A percentile compares a stretch with the other conserved stretches of the same genome.
Evolutionary conservation across 2,888 invertebrate genomes (phyloP).

Genomic region (Steinernema scapterisci): DNA sequence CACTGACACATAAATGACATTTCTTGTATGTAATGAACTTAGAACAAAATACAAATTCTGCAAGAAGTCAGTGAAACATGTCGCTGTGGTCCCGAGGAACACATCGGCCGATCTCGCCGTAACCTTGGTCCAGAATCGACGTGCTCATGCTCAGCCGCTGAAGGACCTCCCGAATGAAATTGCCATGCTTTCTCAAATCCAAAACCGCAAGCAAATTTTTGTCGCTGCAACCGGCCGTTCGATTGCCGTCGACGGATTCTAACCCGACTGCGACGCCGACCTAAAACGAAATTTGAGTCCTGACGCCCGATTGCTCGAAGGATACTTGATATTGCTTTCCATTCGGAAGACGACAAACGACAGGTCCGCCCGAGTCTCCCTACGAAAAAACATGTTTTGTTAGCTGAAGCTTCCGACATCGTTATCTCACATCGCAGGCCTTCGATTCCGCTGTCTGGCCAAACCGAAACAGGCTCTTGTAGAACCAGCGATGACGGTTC

Average conservation of each 20-base stretch:
- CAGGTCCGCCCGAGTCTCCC: slow-evolving; percentile 10
- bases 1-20: too few relatives aligned
- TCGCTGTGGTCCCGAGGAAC: too few relatives aligned
- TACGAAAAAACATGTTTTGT: neutral
- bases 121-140: neutral
- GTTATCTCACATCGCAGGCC: neutral
- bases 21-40: too few relatives aligned
- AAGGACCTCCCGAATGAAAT: neutral
- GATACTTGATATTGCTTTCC: neutral
- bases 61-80: too few relatives aligned
- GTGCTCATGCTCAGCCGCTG: neutral
- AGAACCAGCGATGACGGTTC: neutral
- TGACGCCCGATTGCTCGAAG: neutral
- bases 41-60: too few relatives aligned
- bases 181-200: neutral
- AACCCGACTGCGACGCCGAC: neutral
- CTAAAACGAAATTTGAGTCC: neutral
- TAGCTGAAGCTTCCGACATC: neutral
- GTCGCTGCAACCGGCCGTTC: neutral
- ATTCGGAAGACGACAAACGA: neutral
- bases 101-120: too few relatives aligned
- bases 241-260: neutral
- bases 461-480: neutral
- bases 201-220: neutral
- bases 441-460: neutral